Conservation (phyloP, 2,888 invertebrate species). For the Morpho helenor region DNA sequence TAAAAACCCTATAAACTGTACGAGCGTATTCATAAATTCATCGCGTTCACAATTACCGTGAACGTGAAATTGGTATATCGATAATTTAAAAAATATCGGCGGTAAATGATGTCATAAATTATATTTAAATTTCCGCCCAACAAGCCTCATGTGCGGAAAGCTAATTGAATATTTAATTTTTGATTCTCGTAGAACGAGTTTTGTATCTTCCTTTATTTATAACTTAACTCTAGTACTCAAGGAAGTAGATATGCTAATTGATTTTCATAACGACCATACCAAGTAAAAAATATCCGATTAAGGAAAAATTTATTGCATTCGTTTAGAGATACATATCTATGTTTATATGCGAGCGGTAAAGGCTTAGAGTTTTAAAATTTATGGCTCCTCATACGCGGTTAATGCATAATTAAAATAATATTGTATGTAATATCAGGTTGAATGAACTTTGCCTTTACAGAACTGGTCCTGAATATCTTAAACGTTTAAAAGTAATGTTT, state of each 20-base stretch:
- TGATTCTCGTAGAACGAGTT: slow-evolving; percentile 71
- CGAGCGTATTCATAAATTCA: slow-evolving; percentile 38
- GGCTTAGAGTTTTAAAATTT: too few relatives aligned
- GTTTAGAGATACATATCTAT: not conserved
- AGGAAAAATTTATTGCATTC: not conserved
- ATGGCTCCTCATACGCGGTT: too few relatives aligned
- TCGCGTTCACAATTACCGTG: slow-evolving; percentile 56
- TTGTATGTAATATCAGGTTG: too few relatives aligned
- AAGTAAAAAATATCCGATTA: not conserved
- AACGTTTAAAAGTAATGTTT: too few relatives aligned
- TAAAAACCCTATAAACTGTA: slow-evolving; percentile 17
- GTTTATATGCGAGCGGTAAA: not conserved
- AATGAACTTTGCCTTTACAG: too few relatives aligned
- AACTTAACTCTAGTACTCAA: slow-evolving; percentile 49
- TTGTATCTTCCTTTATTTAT: slow-evolving; percentile 58
- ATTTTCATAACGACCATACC: slow-evolving; percentile 6
- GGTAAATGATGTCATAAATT: slow-evolving; percentile 77
- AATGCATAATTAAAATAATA: too few relatives aligned
- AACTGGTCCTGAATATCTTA: too few relatives aligned
- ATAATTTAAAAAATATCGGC: slow-evolving; percentile 74
- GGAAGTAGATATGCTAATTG: slow-evolving; percentile 11
- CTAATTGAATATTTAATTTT: slow-evolving; percentile 79
- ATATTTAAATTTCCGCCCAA: slow-evolving; percentile 75
- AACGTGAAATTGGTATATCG: slow-evolving; percentile 54
- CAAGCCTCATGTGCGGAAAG: slow-evolving; percentile 73